Conservation (phyloP, 2,113 vertebrate genomes). For the Mirza zaza region DNA sequence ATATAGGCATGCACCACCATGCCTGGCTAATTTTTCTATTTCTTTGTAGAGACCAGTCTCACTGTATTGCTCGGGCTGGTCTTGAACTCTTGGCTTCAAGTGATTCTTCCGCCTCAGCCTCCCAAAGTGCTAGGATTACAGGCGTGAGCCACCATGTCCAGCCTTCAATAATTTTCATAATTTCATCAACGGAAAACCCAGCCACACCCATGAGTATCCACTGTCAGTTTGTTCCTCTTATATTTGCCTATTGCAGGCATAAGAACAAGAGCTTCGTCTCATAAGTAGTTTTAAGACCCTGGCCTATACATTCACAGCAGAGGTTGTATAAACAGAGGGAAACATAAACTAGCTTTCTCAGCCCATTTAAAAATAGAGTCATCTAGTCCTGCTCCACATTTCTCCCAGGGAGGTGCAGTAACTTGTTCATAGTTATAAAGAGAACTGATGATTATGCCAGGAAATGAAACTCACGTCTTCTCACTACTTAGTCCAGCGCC, state of each 20-base stretch:
- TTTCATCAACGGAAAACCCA: neutral
- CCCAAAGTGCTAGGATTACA: neutral
- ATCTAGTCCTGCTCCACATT: neutral
- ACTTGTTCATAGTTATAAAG: neutral
- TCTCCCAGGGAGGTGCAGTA: neutral
- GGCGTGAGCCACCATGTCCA: neutral
- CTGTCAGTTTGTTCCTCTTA: neutral
- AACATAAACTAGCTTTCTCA: neutral
- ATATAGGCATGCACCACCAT: neutral
- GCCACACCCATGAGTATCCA: neutral
- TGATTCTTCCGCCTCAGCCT: no score
- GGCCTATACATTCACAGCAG: neutral
- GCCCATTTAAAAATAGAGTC: neutral
- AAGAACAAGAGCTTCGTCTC: neutral
- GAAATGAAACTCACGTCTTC: neutral
- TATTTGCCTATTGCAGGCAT: neutral
- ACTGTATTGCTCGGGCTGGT: neutral
- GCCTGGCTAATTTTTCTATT: neutral
- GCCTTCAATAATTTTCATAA: neutral
- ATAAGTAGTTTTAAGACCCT: neutral
- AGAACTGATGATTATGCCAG: neutral
- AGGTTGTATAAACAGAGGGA: neutral
- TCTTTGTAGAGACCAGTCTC: neutral
- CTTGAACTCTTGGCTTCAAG: neutral
- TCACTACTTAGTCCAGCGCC: neutral